Base-by-base conservation (phyloP, 1,140 invertebrate species). In the Helicorthomorpha holstii region DNA sequence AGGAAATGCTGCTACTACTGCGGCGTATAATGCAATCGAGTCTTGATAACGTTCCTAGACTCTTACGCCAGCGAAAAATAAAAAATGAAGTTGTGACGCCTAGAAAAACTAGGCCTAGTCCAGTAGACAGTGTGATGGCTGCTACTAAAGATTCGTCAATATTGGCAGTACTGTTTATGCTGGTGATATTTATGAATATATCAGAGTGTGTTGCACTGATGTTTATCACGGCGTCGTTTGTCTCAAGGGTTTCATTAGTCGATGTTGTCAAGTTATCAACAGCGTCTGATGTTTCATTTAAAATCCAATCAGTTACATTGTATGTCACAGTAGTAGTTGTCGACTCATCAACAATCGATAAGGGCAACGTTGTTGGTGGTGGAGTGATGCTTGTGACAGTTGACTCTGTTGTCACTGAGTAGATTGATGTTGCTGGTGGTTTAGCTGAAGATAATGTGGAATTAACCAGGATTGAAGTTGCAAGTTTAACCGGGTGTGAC, bases 1-100 rank as follows among this genome's bases (percentile, higher is more conserved):
- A 60, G 0, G 58, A 54, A 21, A 60, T 60, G 24, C 55, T 52
- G 16, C 57, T 54, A 22, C 50, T 42, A 10, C 59, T 44, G 19
- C 2, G 1, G 27, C 46, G 26, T 16, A 55, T 49, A 12, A 19
- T 22, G 25, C 47, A 48, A 25, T 49, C 10, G 41, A 45, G 26
- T 14, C 24, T 23, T 12, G 2, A 1, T 26, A 14, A n/a, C 29
- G 21, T 41, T 16, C 52, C 38, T 16, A 42, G 25, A 1, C 34
- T 21, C 19, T 52, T 45, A 42, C 43, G 50, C 7, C 50, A 52
- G 10, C 50, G 38, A 19, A 12, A 52, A 3, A 52, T 3, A 22
- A 7, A 25, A 27, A 49, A 47, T 4, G 26, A 21, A 10, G 23
- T 3, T 10, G 19, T 27, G 7, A 27, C 3, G 3, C 21, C 42